Evolutionary conservation across 2,888 invertebrate genomes (phyloP).

Genomic region (Pristionchus maxplancki): DNA sequence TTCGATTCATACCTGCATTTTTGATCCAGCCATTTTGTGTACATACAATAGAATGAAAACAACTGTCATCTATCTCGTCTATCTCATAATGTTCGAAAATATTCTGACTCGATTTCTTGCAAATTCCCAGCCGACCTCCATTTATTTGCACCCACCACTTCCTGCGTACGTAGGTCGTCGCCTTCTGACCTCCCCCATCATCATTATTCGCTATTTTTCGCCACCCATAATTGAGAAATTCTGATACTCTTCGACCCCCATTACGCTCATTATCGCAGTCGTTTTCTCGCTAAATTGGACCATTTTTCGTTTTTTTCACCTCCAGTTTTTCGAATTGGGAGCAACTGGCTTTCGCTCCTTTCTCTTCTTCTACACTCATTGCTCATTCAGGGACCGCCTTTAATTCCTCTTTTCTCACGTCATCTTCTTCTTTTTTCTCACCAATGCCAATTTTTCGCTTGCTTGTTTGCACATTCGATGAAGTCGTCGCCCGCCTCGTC

Average conservation of each 20-base stretch:
- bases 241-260: neutral
- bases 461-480: neutral
- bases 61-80: no score
- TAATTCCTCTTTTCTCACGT: neutral
- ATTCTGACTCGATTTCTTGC: neutral
- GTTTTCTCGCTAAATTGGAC: neutral
- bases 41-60: no score
- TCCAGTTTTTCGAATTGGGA: no score
- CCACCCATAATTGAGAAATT: neutral
- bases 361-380: neutral
- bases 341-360: constrained; percentile 7
- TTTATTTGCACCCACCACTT: neutral
- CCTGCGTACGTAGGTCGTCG: neutral
- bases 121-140: neutral
- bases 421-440: constrained; percentile 25
- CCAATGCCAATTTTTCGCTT: neutral
- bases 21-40: no score
- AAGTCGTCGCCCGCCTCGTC: neutral
- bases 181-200: neutral
- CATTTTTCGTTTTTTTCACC: neutral
- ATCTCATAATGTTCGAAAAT: no score
- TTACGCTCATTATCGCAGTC: neutral
- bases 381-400: constrained; percentile 24
- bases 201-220: neutral
- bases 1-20: no score